phyloP scores from a whole-genome alignment of 2,797 vertebrate genomes.

The Varecia variegata region DNA sequence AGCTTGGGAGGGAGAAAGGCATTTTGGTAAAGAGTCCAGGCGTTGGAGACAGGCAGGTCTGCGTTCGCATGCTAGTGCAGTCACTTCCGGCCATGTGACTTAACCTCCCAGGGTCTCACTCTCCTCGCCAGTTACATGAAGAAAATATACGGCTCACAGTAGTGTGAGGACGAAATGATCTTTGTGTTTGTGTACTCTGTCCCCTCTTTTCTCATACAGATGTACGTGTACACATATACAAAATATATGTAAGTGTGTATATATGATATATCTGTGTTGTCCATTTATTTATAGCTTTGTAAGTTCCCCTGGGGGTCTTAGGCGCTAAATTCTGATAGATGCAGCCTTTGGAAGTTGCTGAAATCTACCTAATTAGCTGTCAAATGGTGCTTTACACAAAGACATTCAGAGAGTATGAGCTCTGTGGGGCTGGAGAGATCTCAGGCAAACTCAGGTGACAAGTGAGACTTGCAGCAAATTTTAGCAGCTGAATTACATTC shows the following conservation, averaged over 20 bases:
- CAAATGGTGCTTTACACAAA: background rate
- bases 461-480: background rate
- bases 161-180: background rate
- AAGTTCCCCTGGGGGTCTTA: background rate
- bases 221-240: background rate
- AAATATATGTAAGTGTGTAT: background rate
- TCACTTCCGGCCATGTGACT: constrained; percentile 30
- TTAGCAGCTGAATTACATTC: background rate
- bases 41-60: background rate
- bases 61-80: background rate
- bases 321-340: background rate
- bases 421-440: background rate
- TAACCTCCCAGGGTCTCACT: background rate
- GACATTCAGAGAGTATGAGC: background rate
- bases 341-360: background rate
- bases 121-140: constrained; percentile 35
- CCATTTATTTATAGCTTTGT: background rate
- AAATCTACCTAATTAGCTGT: background rate
- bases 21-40: background rate
- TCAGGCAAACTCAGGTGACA: background rate
- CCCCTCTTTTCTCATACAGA: background rate
- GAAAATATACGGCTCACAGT: constrained; percentile 12
- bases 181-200: background rate
- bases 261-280: background rate
- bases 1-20: background rate